These are phyloP conservation scores for Rousettus madagascariensis DNA, from an alignment of 2,797 vertebrate genomes.

Conservation along the genomic window DNA sequence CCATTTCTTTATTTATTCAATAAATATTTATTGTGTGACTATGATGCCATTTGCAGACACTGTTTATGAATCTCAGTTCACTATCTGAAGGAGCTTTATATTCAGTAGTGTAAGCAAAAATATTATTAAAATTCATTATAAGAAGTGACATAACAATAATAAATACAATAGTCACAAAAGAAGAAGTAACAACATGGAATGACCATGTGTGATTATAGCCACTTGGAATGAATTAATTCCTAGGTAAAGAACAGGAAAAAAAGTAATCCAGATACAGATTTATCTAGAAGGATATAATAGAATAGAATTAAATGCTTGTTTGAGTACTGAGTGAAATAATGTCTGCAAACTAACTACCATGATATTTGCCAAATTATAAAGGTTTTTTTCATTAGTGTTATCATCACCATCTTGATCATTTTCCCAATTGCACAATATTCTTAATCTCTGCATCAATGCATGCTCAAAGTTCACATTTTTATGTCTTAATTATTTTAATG, in stretches of 20 bases:
- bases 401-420: background rate
- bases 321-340: background rate
- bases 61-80: background rate
- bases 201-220: background rate
- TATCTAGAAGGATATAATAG: background rate
- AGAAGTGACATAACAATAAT: background rate
- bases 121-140: background rate
- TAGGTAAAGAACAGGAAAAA: background rate
- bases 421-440: background rate
- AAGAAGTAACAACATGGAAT: background rate
- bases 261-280: background rate
- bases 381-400: background rate
- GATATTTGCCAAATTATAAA: background rate
- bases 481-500: background rate
- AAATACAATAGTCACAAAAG: background rate
- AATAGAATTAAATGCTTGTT: background rate
- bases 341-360: background rate
- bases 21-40: constrained; percentile 28
- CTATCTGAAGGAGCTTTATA: background rate
- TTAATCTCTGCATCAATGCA: background rate
- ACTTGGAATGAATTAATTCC: background rate
- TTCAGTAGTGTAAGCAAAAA: background rate
- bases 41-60: background rate
- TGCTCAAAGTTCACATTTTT: background rate
- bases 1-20: background rate